These are phyloP conservation scores for Festucalex cinctus DNA, from an alignment of 2,113 vertebrate genomes.

Conservation along the genomic window DNA sequence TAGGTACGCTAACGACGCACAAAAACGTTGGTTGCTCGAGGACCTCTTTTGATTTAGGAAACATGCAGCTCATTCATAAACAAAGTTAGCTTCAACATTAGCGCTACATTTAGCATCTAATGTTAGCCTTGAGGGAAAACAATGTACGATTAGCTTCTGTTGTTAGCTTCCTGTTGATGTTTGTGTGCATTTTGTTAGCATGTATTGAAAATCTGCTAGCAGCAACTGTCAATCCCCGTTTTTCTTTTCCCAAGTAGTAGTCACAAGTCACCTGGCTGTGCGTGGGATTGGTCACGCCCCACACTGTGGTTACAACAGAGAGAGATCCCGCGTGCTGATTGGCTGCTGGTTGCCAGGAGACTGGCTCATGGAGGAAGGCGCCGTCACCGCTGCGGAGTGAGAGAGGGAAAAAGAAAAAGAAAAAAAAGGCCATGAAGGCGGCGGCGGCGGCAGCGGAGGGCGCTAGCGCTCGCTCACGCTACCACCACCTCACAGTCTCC, in stretches of 20 bases:
- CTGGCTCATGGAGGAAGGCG: constrained; percentile 69
- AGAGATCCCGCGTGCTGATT: constrained; percentile 87
- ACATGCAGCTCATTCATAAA: too few relatives aligned
- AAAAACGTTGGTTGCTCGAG: too few relatives aligned
- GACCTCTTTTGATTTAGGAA: too few relatives aligned
- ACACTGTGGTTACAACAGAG: constrained; percentile 93
- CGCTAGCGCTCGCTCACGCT: background rate
- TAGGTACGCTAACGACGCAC: too few relatives aligned
- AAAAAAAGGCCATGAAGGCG: background rate
- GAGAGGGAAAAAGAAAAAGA: background rate
- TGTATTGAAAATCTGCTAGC: background rate
- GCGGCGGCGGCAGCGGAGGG: background rate
- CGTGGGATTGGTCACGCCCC: constrained; percentile 89
- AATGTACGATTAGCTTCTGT: too few relatives aligned
- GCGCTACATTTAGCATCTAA: too few relatives aligned
- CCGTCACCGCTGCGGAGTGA: constrained; percentile 42
- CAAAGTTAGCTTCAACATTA: background rate
- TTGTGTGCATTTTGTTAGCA: too few relatives aligned
- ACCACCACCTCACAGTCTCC: background rate
- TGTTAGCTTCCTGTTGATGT: too few relatives aligned
- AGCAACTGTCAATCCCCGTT: background rate
- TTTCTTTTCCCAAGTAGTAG: background rate
- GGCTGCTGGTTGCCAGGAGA: constrained; percentile 80
- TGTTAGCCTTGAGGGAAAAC: too few relatives aligned
- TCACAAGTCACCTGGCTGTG: constrained; percentile 82